phyloP scores from a whole-genome alignment of 2,888 invertebrate genomes.

The Caenorhabditis panamensis region DNA sequence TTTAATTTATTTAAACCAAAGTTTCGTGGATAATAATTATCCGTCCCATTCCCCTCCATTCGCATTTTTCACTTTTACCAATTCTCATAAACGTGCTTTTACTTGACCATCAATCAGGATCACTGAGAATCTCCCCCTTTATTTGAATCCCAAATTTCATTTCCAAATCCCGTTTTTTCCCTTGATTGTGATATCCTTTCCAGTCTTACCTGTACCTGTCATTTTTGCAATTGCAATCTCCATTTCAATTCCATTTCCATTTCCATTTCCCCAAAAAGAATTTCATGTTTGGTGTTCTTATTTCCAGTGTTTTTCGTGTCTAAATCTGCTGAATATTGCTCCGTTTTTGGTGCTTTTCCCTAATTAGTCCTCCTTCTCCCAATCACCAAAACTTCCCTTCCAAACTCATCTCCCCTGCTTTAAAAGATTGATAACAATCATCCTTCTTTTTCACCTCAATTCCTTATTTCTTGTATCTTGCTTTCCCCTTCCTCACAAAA shows the following conservation, averaged over 20 bases:
- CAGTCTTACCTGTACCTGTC: too few relatives aligned
- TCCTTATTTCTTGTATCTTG: neutral
- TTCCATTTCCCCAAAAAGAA: neutral
- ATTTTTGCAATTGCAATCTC: too few relatives aligned
- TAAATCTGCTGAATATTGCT: neutral
- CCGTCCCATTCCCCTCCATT: too few relatives aligned
- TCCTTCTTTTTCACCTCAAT: neutral
- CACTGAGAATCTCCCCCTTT: neutral
- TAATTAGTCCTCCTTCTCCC: neutral
- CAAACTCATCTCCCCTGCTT: neutral
- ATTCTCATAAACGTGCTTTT: neutral
- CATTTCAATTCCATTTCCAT: neutral
- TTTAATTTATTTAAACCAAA: neutral
- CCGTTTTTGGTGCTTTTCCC: neutral
- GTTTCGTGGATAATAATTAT: constrained; percentile 9
- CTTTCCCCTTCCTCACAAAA: neutral
- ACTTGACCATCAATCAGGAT: too few relatives aligned
- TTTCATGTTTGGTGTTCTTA: constrained; percentile 15
- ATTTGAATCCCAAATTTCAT: too few relatives aligned
- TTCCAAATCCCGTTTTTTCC: too few relatives aligned
- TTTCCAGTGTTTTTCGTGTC: neutral
- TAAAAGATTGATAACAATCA: neutral
- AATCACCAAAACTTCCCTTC: neutral
- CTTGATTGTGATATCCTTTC: too few relatives aligned
- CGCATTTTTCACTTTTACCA: neutral